Conservation (phyloP, 2,113 vertebrate species). For the Microtus richardsoni region DNA sequence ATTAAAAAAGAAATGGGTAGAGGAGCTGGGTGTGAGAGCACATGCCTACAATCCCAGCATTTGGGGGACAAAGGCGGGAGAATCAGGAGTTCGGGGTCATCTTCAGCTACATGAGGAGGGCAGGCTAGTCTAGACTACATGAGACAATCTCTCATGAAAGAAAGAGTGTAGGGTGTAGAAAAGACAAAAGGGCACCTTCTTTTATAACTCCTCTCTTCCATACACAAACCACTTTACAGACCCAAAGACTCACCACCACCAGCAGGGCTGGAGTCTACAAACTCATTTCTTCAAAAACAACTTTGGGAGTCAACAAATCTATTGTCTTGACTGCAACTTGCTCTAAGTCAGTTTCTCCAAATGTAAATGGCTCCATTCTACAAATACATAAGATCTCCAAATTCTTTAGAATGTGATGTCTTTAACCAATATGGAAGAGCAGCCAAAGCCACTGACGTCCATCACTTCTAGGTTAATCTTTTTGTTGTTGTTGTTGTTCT, state of each 20-base stretch:
- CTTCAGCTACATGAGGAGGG: not conserved
- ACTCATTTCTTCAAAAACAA: not conserved
- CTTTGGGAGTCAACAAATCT: not conserved
- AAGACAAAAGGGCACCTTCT: not conserved
- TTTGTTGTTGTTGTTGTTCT: no score
- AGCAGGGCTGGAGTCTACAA: not conserved
- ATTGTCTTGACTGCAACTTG: not conserved
- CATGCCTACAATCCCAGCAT: not conserved
- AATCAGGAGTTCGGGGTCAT: not conserved
- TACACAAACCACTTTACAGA: not conserved
- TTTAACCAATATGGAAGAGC: not conserved
- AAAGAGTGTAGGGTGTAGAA: not conserved
- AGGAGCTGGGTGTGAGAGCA: not conserved
- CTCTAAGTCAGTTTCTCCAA: not conserved
- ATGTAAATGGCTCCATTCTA: constrained; percentile 35
- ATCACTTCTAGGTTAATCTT: constrained; percentile 1
- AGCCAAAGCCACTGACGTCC: constrained; percentile 22
- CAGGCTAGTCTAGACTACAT: not conserved
- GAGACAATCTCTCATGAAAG: not conserved
- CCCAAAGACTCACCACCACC: not conserved
- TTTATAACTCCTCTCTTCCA: not conserved
- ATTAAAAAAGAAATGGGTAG: not conserved
- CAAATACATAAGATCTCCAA: constrained; percentile 31
- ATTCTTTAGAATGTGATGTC: not conserved
- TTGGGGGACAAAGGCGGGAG: not conserved